Percentiles rank a stretch among this genome's conserved stretches.
Evolutionary conservation across 1,140 invertebrate genomes (phyloP).

Genomic region (Apis cerana): DNA sequence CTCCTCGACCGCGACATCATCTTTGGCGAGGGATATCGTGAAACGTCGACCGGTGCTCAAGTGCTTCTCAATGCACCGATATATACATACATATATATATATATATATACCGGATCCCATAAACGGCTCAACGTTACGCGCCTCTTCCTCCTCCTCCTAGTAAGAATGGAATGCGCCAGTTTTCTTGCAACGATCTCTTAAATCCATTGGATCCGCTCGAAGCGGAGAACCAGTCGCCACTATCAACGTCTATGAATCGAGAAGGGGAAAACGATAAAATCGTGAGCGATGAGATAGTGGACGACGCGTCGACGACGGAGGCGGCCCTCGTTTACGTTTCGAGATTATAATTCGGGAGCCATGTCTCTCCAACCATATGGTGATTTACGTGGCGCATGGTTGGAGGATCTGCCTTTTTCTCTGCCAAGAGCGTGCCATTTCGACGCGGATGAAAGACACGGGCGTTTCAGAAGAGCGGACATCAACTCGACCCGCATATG

Average conservation of each 20-base stretch:
- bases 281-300: too few species aligned
- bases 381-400: conserved; percentile 17
- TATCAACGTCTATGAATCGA: neutral
- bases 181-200: neutral
- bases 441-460: conserved; percentile 21
- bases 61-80: neutral
- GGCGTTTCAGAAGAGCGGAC: conserved; percentile 34
- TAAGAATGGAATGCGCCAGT: neutral
- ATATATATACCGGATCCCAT: neutral
- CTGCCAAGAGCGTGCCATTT: conserved; percentile 14
- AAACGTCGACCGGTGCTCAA: neutral
- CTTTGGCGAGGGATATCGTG: neutral
- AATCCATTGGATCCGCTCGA: neutral
- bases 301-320: too few species aligned
- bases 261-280: neutral
- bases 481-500: conserved; percentile 49
- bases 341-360: too few species aligned
- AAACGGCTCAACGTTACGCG: neutral
- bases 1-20: neutral
- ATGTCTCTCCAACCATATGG: too few species aligned
- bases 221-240: too few species aligned
- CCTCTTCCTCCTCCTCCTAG: too few species aligned
- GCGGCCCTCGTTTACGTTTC: too few species aligned
- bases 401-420: neutral
- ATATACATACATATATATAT: neutral